Conservation (phyloP, 2,888 invertebrate genomes). For the Ecliptopera silaceata region DNA sequence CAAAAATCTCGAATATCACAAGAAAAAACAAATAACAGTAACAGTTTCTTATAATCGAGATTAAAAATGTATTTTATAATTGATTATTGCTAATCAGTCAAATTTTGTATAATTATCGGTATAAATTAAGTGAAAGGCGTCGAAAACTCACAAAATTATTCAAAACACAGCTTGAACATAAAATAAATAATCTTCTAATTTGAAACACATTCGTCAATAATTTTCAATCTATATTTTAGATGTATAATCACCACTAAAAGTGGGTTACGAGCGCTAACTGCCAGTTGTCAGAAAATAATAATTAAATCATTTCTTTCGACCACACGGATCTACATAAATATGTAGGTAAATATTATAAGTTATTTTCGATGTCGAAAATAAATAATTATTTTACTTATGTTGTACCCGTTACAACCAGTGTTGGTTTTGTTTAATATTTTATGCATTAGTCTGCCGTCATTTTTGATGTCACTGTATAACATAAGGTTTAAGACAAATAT, state of each 20-base stretch:
- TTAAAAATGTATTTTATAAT: slow-evolving; percentile 8
- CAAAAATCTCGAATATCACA: background rate
- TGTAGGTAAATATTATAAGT: slow-evolving; percentile 15
- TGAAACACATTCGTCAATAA: slow-evolving; percentile 21
- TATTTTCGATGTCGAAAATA: slow-evolving; percentile 8
- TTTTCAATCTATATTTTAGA: slow-evolving; percentile 20
- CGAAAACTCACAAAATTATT: slow-evolving; percentile 24
- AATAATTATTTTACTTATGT: background rate
- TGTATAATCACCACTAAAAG: slow-evolving; percentile 24
- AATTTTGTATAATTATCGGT: slow-evolving; percentile 11
- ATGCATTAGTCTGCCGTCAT: too few species aligned
- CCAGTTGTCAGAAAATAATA: slow-evolving; percentile 33
- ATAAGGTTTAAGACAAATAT: too few species aligned
- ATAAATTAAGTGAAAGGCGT: slow-evolving; percentile 28
- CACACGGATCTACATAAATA: slow-evolving; percentile 30
- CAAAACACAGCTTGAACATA: slow-evolving; percentile 16
- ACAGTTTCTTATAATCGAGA: background rate
- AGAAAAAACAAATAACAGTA: background rate
- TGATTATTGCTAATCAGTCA: slow-evolving; percentile 20
- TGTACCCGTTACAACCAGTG: background rate
- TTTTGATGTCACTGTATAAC: too few species aligned
- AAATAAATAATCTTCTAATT: slow-evolving; percentile 30
- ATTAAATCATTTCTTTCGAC: slow-evolving; percentile 33
- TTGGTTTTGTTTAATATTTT: too few species aligned
- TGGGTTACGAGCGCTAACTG: slow-evolving; percentile 33